phyloP scores from a whole-genome alignment of 2,113 vertebrate genomes.

The Chaenocephalus aceratus region DNA sequence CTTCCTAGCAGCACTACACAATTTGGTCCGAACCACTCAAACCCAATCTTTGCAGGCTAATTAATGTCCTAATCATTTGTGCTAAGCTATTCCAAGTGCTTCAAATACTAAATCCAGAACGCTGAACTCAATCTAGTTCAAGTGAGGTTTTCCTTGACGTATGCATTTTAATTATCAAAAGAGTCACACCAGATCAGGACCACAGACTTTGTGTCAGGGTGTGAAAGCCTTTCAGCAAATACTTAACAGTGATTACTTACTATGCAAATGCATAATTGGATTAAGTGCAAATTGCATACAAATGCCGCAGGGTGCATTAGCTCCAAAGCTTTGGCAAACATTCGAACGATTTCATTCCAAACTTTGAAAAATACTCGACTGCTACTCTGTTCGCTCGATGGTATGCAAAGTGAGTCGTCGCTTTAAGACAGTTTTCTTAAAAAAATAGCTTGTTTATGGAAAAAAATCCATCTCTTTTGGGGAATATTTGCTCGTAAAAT shows the following conservation, averaged over 20 bases:
- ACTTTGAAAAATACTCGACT: slow-evolving; percentile 58
- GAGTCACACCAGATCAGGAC: slow-evolving; percentile 11
- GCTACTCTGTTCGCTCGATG: slow-evolving; percentile 44
- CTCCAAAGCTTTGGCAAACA: slow-evolving; percentile 56
- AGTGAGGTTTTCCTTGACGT: slow-evolving; percentile 39
- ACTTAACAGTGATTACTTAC: slow-evolving; percentile 26
- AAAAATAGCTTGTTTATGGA: slow-evolving; percentile 67
- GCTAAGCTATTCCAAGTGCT: slow-evolving; percentile 46
- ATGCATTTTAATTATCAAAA: slow-evolving; percentile 48
- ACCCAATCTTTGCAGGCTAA: slow-evolving; percentile 10
- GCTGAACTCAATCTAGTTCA: slow-evolving; percentile 18
- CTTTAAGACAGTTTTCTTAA: slow-evolving; percentile 50
- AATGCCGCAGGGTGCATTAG: slow-evolving; percentile 28
- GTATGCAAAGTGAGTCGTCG: slow-evolving; percentile 61
- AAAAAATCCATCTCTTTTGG: slow-evolving; percentile 41
- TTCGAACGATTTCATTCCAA: slow-evolving; percentile 35
- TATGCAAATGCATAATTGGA: slow-evolving; percentile 60
- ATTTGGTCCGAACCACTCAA: slow-evolving; percentile 65
- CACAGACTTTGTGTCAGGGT: slow-evolving; percentile 28
- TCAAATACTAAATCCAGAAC: slow-evolving; percentile 45
- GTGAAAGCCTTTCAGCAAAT: slow-evolving; percentile 43
- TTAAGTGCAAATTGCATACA: slow-evolving; percentile 58
- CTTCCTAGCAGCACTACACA: slow-evolving; percentile 20
- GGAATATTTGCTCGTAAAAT: slow-evolving; percentile 54
- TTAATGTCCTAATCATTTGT: slow-evolving; percentile 40